Base-by-base conservation (phyloP, 2,888 invertebrate species). In the Schrankia costaestrigalis region DNA sequence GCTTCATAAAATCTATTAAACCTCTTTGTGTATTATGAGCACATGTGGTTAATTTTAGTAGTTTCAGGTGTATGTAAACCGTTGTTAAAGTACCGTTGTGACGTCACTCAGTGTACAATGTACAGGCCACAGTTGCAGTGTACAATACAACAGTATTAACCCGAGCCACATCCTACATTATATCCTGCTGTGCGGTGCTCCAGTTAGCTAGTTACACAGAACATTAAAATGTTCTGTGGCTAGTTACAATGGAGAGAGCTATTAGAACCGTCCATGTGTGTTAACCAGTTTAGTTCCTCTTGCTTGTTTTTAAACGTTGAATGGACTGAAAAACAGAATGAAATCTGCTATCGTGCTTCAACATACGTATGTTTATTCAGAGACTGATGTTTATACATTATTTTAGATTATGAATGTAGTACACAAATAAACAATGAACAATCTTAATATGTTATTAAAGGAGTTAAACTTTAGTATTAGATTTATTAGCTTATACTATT, bases 241-340 rank as follows among this genome's bases (percentile, higher is more conserved):
- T n/a, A n/a, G n/a, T 66, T 68, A 80, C 77, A 78, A 76, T 73
- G 56, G 67, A 70, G 71, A 71, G 71, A 66, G 71, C 78, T 71
- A 83, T 82, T 78, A 78, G 71, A 78, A 52, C 53, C 76, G 65
- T 48, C 74, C 78, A 80, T 79, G 81, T 81, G 75, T 81, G 79
- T 71, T 75, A 78, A 78, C 77, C 69, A 74, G 74, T 77, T 79
- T 74, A 76, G 71, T 72, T 76, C 65, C 62, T 70, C 65, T 71
- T 74, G 66, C 68, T 74, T 68, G 68, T 74, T 71, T 71, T 70
- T 66, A 59, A 69, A 65, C 61, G 50, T 51, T 57, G 61, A 59
- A 59, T 56, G 55, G 52, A 32, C 49, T 65, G 59, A 62, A 70
- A 74, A 76, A 67, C 56, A 67, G 70, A 75, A 75, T 56, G 64